These are phyloP conservation scores for Steinernema feltiae DNA, from an alignment of 1,140 invertebrate genomes.

Conservation along the genomic window DNA sequence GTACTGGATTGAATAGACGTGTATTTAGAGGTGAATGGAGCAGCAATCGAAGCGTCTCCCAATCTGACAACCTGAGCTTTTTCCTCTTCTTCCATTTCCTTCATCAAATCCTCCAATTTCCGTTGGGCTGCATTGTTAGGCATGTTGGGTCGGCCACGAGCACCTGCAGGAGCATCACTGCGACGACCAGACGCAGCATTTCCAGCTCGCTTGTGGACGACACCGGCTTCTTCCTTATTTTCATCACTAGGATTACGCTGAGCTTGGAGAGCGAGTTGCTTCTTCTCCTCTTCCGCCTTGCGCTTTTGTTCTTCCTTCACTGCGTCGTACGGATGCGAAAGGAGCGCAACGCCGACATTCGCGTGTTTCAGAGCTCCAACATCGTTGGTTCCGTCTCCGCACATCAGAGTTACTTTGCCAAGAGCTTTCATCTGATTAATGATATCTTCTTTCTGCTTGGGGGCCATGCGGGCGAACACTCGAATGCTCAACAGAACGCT, in stretches of 20 bases:
- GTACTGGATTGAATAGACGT: conserved; percentile 61
- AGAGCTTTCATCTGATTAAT: conserved; percentile 78
- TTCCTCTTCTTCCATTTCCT: conserved; percentile 85
- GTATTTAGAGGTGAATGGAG: conserved; percentile 94
- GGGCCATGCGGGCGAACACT: conserved; percentile 85
- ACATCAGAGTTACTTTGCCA: conserved; percentile 90
- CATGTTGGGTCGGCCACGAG: conserved; percentile 22
- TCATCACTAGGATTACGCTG: not conserved
- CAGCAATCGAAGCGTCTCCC: conserved; percentile 96
- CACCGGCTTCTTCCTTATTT: conserved; percentile 19
- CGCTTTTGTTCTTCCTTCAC: conserved; percentile 55
- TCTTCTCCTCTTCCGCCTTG: conserved; percentile 54
- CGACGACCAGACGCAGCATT: not conserved
- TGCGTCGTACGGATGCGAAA: conserved; percentile 75
- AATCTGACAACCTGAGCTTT: conserved; percentile 79
- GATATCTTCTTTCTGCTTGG: conserved; percentile 93
- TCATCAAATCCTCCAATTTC: conserved; percentile 71
- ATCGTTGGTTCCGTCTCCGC: conserved; percentile 99
- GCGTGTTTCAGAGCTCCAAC: conserved; percentile 99
- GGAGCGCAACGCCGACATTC: conserved; percentile 82
- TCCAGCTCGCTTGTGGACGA: not conserved
- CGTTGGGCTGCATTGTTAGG: conserved; percentile 41
- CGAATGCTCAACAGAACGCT: conserved; percentile 74
- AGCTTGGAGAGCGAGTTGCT: not conserved
- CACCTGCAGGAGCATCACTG: conserved; percentile 9